These are phyloP conservation scores for Stegostoma tigrinum DNA, from an alignment of 2,113 vertebrate genomes.

Conservation along the genomic window DNA sequence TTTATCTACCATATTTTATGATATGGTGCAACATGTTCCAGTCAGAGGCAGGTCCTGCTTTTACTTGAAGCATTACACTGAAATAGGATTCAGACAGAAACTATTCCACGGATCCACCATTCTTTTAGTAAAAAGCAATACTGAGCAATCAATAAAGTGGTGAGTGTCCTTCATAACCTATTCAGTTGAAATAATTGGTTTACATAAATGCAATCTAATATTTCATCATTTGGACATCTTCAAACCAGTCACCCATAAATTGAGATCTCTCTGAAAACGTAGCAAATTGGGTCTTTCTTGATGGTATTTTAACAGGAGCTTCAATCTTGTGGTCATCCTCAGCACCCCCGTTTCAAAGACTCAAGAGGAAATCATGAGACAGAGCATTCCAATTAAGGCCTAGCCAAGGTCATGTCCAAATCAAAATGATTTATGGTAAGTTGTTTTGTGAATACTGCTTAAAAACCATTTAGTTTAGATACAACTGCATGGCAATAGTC, in stretches of 20 bases:
- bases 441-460: neutral
- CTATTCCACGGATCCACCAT: neutral
- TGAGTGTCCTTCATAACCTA: neutral
- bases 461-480: too few relatives aligned
- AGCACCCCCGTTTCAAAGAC: neutral
- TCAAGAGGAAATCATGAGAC: neutral
- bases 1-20: neutral
- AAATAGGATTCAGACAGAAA: neutral
- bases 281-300: too few relatives aligned
- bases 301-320: too few relatives aligned
- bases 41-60: neutral
- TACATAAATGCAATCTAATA: too few relatives aligned
- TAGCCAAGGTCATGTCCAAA: neutral
- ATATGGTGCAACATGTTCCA: neutral
- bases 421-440: neutral
- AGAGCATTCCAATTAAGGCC: neutral
- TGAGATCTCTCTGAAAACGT: neutral
- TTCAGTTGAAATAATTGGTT: neutral
- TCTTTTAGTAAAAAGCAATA: neutral
- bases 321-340: neutral
- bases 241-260: neutral
- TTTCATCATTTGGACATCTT: neutral
- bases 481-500: too few relatives aligned
- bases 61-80: neutral
- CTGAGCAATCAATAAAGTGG: too few relatives aligned